Percentiles rank a stretch among this genome's conserved stretches.
Evolutionary conservation across 2,797 vertebrate species (phyloP).

Genomic region (Hippoglossus hippoglossus): DNA sequence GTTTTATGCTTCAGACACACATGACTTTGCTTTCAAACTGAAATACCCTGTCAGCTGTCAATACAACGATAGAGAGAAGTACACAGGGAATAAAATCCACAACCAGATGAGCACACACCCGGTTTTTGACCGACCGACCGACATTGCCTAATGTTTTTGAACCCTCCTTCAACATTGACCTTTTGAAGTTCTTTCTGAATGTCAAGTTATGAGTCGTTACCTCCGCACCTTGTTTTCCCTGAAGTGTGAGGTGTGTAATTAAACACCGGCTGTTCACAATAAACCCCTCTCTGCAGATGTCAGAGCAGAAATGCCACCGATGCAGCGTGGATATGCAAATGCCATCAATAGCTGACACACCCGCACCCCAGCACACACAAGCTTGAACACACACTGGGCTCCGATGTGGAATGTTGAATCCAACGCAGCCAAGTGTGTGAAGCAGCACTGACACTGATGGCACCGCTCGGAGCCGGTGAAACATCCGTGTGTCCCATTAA

Average conservation of each 20-base stretch:
- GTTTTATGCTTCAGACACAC: no score
- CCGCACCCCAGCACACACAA: conserved; percentile 7
- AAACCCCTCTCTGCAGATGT: background rate
- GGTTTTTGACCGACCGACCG: no score
- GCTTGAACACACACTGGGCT: conserved; percentile 17
- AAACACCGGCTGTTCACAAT: background rate
- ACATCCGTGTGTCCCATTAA: no score
- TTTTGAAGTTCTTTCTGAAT: background rate
- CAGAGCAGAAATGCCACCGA: conserved; percentile 13
- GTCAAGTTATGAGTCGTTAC: background rate
- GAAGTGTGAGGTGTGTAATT: conserved; percentile 8
- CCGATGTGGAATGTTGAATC: conserved; percentile 40
- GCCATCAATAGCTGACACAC: conserved; percentile 33
- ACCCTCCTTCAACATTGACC: no score
- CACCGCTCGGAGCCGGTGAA: no score
- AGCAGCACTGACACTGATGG: background rate
- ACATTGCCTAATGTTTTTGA: no score
- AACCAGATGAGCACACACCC: no score
- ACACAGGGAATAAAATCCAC: no score
- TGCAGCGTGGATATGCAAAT: conserved; percentile 9
- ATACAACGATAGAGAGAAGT: no score
- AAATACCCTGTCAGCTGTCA: no score
- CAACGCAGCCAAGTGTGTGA: conserved; percentile 6
- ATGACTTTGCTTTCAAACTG: no score
- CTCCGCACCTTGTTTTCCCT: background rate